Conservation (phyloP, 2,797 vertebrate species). For the Chromobotia macracanthus region DNA sequence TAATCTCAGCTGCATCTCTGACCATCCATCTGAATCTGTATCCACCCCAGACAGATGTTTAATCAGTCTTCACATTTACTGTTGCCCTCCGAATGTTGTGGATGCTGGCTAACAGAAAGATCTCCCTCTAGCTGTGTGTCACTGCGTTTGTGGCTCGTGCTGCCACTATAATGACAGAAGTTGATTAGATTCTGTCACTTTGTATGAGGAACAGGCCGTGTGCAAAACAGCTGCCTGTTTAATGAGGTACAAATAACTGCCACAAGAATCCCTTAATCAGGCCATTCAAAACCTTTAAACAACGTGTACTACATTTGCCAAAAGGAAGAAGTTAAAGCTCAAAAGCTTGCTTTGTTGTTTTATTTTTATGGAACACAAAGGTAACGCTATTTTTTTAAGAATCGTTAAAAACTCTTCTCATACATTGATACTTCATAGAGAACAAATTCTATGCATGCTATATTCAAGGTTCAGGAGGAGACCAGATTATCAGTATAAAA, state of each 20-base stretch:
- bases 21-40: neutral
- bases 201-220: neutral
- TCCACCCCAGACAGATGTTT: slow-evolving; percentile 38
- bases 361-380: too few relatives aligned
- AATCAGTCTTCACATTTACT: slow-evolving; percentile 38
- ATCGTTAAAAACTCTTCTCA: too few relatives aligned
- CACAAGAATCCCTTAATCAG: neutral
- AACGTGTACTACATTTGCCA: neutral
- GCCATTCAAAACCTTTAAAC: slow-evolving; percentile 1
- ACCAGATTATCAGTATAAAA: too few relatives aligned
- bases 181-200: neutral
- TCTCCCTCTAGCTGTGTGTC: neutral
- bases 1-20: slow-evolving; percentile 25
- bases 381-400: too few relatives aligned
- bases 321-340: neutral
- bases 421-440: too few relatives aligned
- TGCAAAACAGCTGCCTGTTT: slow-evolving; percentile 20
- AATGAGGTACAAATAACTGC: neutral
- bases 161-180: neutral
- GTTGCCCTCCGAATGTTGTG: neutral
- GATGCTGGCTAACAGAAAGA: neutral
- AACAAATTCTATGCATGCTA: too few relatives aligned
- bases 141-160: neutral
- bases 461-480: too few relatives aligned
- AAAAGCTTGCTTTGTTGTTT: too few relatives aligned